phyloP scores from a whole-genome alignment of 2,888 invertebrate genomes.

The Drosophila aldrichi region DNA sequence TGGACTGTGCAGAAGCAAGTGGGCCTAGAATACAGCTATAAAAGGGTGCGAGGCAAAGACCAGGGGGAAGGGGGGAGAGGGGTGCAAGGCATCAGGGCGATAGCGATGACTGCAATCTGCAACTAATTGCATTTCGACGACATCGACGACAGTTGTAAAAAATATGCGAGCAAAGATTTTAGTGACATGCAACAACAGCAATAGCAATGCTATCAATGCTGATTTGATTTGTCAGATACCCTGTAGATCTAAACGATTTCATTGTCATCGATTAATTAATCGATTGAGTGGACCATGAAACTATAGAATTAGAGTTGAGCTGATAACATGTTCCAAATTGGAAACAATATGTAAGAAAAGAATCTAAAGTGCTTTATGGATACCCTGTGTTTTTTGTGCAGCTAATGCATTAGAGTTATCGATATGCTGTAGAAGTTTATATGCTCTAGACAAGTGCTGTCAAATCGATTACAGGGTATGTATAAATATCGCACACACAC shows the following conservation, averaged over 20 bases:
- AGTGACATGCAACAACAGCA: constrained; percentile 13
- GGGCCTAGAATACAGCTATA: background rate
- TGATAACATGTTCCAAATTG: too few relatives aligned
- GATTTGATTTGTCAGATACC: constrained; percentile 13
- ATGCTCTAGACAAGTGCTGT: too few relatives aligned
- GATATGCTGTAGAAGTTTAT: background rate
- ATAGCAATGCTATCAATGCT: background rate
- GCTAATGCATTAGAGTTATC: background rate
- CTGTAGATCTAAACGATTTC: background rate
- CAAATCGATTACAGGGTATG: constrained; percentile 14
- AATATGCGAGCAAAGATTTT: constrained; percentile 65
- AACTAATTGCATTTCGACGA: constrained; percentile 68
- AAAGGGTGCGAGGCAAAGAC: background rate
- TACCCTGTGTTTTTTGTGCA: background rate
- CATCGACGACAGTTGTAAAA: constrained; percentile 61
- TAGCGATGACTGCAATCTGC: constrained; percentile 53
- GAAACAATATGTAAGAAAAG: background rate
- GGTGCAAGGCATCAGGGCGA: constrained; percentile 15
- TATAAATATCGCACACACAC: background rate
- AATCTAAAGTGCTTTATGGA: background rate
- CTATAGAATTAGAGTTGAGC: too few relatives aligned
- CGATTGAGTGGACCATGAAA: background rate
- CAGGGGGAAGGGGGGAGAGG: background rate
- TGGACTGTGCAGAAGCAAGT: background rate
- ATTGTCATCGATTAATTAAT: background rate